phyloP scores from a whole-genome alignment of 2,888 invertebrate species.

The Hyppa rectilinea region DNA sequence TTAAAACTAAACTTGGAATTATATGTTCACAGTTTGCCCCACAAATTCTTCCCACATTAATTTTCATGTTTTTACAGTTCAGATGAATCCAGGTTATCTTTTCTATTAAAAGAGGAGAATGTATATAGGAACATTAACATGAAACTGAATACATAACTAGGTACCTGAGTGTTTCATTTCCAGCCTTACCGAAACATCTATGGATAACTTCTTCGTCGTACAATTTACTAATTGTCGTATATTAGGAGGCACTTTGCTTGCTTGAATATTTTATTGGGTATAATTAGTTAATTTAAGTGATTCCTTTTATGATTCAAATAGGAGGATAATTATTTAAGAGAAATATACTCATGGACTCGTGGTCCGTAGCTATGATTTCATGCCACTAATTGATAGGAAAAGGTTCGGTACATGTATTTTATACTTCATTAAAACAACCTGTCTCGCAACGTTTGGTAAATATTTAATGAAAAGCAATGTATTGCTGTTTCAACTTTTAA shows the following conservation, averaged over 20 bases:
- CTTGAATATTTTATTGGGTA: slow-evolving; percentile 48
- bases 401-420: slow-evolving; percentile 22
- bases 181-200: slow-evolving; percentile 1
- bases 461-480: slow-evolving; percentile 27
- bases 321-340: slow-evolving; percentile 28
- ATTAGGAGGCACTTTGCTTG: slow-evolving; percentile 47
- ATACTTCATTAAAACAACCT: slow-evolving; percentile 34
- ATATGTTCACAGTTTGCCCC: neutral
- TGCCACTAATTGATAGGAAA: slow-evolving; percentile 29
- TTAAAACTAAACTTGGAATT: neutral
- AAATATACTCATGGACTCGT: slow-evolving; percentile 24
- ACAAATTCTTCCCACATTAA: neutral
- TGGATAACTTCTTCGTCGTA: slow-evolving; percentile 8
- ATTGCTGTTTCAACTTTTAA: slow-evolving; percentile 37
- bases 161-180: neutral
- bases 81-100: neutral
- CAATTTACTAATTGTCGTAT: slow-evolving; percentile 45
- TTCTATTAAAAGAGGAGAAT: neutral
- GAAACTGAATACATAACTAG: neutral
- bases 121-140: neutral
- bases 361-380: slow-evolving; percentile 12
- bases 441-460: slow-evolving; percentile 22
- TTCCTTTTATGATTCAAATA: slow-evolving; percentile 45
- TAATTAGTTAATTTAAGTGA: slow-evolving; percentile 54
- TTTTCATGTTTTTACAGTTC: neutral